A percentile compares a stretch with the other conserved stretches of the same genome.
Conservation (phyloP, 2,888 invertebrate species). For the Eurytoma adleriae region DNA sequence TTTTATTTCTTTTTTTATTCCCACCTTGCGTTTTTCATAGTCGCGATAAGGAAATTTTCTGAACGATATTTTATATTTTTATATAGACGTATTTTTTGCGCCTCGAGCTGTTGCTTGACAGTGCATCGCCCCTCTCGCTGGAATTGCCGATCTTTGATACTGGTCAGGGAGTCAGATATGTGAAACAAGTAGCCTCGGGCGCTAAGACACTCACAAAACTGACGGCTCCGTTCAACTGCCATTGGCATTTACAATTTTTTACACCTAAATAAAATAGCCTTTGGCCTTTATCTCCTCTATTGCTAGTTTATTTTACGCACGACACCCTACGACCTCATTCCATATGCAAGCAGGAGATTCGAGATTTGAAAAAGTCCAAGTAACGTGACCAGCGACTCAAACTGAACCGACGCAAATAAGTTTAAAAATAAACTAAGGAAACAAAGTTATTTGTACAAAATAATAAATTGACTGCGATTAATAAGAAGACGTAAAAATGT, state of each 20-base stretch:
- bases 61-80: constrained; percentile 34
- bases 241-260: constrained; percentile 26
- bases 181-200: constrained; percentile 27
- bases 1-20: constrained; percentile 22
- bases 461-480: neutral
- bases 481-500: constrained; percentile 11
- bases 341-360: constrained; percentile 2
- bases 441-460: neutral
- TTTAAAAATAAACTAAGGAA: constrained; percentile 2
- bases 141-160: constrained; percentile 21
- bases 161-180: neutral
- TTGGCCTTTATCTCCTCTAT: neutral
- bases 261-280: constrained; percentile 5
- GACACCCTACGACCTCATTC: neutral
- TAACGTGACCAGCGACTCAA: constrained; percentile 42
- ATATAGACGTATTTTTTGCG: constrained; percentile 16
- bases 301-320: neutral
- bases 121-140: neutral
- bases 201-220: neutral
- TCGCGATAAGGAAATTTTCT: constrained; percentile 40
- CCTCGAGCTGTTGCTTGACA: constrained; percentile 40
- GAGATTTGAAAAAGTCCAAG: constrained; percentile 29
- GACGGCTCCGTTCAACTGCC: neutral
- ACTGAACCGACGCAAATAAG: constrained; percentile 30
- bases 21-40: neutral